These are phyloP conservation scores for Stegodyphus dumicola DNA, from an alignment of 1,140 invertebrate species.

Conservation along the genomic window DNA sequence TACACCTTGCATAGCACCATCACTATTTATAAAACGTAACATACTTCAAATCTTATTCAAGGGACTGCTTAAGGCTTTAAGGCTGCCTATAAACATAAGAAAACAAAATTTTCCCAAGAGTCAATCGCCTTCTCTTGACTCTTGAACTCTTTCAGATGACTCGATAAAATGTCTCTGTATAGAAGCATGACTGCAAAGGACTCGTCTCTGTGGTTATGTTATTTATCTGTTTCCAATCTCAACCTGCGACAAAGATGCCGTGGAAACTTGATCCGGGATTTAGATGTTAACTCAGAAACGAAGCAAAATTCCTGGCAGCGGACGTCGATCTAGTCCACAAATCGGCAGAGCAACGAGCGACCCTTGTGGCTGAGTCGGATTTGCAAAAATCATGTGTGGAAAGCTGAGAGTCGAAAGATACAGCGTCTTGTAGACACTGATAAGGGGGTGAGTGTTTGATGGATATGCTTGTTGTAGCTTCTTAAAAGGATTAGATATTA, in stretches of 20 bases:
- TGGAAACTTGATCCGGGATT: constrained; percentile 20
- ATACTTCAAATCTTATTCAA: too few relatives aligned
- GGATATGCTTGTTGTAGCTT: neutral
- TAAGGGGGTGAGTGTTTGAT: constrained; percentile 20
- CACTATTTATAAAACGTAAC: too few relatives aligned
- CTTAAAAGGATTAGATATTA: neutral
- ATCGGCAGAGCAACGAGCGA: neutral
- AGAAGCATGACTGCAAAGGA: constrained; percentile 2
- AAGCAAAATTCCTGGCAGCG: neutral
- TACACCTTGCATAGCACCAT: too few relatives aligned
- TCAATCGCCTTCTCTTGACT: too few relatives aligned
- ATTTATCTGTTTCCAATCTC: neutral
- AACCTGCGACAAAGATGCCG: neutral
- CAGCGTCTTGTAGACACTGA: too few relatives aligned
- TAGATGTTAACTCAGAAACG: constrained; percentile 13
- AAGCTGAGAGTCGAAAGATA: neutral
- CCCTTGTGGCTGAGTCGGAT: neutral
- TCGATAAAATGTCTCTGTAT: neutral
- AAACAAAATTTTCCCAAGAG: too few relatives aligned
- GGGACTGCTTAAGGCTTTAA: too few relatives aligned
- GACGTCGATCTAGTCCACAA: neutral
- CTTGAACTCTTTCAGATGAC: neutral
- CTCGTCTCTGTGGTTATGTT: neutral
- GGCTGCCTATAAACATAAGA: too few relatives aligned
- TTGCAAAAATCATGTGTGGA: neutral